Evolutionary conservation across 2,797 vertebrate species (phyloP).

Genomic region (Molossus alvarezi): DNA sequence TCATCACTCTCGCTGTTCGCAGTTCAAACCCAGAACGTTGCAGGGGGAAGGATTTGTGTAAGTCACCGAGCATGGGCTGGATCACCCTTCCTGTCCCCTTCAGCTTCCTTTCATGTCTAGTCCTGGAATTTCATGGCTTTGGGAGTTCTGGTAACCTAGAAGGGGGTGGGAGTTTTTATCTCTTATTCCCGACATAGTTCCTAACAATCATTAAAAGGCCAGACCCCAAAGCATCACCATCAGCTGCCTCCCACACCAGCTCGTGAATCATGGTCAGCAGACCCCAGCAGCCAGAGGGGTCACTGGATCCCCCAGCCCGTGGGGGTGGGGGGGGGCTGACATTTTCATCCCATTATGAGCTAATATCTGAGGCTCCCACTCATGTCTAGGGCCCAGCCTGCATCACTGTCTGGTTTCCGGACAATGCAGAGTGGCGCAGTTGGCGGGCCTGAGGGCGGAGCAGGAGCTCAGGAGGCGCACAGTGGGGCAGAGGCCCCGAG

Average conservation of each 20-base stretch:
- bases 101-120: neutral
- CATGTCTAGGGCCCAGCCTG: neutral
- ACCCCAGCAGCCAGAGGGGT: neutral
- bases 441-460: neutral
- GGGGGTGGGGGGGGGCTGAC: neutral
- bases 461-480: neutral
- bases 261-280: constrained; percentile 64
- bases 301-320: neutral
- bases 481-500: neutral
- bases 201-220: neutral
- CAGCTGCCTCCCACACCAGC: constrained; percentile 33
- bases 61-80: neutral
- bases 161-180: too few relatives aligned
- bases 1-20: neutral
- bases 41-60: neutral
- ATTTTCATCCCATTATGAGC: constrained; percentile 27
- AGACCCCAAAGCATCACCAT: neutral
- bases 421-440: neutral
- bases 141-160: neutral
- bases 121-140: neutral
- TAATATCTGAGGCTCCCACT: constrained; percentile 63
- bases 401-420: neutral
- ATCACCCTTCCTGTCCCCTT: neutral
- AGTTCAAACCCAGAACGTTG: neutral
- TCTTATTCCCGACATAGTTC: neutral